phyloP scores from a whole-genome alignment of 2,797 vertebrate species.

The Craterocephalus amniculus region DNA sequence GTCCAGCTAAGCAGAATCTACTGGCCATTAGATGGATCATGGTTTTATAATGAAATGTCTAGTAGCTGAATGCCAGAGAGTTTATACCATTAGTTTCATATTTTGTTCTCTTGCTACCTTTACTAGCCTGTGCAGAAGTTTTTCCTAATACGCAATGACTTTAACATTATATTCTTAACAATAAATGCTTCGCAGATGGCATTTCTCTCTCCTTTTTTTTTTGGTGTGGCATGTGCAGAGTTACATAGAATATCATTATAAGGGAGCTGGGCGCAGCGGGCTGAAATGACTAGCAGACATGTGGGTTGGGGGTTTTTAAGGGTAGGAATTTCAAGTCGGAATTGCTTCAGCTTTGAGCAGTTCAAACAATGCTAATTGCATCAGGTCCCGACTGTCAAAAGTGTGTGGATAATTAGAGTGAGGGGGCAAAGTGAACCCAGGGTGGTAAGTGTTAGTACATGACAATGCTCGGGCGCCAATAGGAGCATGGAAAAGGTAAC shows the following conservation, averaged over 20 bases:
- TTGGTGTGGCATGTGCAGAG: slow-evolving; percentile 60
- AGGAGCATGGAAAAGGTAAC: slow-evolving; percentile 75
- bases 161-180: slow-evolving; percentile 48
- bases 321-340: slow-evolving; percentile 62
- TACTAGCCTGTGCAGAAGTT: slow-evolving; percentile 35
- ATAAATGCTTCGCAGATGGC: slow-evolving; percentile 63
- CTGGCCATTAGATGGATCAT: slow-evolving; percentile 74
- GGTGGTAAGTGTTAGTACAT: slow-evolving; percentile 78
- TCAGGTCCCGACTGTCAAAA: slow-evolving; percentile 73
- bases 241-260: slow-evolving; percentile 70
- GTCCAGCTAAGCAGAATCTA: slow-evolving; percentile 75
- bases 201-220: slow-evolving; percentile 38
- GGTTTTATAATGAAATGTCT: slow-evolving; percentile 75
- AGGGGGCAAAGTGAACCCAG: slow-evolving; percentile 76
- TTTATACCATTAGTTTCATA: slow-evolving; percentile 69
- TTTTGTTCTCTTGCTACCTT: slow-evolving; percentile 57
- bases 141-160: slow-evolving; percentile 51
- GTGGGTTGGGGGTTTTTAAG: slow-evolving; percentile 64
- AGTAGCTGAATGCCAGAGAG: slow-evolving; percentile 59
- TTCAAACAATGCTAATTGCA: slow-evolving; percentile 70
- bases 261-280: slow-evolving; percentile 60
- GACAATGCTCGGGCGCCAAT: slow-evolving; percentile 74
- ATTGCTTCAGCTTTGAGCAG: slow-evolving; percentile 57
- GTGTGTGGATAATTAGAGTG: slow-evolving; percentile 81
- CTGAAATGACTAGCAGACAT: slow-evolving; percentile 70